These are phyloP conservation scores for Nephrotoma flavescens DNA, from an alignment of 2,888 invertebrate species.

Conservation along the genomic window DNA sequence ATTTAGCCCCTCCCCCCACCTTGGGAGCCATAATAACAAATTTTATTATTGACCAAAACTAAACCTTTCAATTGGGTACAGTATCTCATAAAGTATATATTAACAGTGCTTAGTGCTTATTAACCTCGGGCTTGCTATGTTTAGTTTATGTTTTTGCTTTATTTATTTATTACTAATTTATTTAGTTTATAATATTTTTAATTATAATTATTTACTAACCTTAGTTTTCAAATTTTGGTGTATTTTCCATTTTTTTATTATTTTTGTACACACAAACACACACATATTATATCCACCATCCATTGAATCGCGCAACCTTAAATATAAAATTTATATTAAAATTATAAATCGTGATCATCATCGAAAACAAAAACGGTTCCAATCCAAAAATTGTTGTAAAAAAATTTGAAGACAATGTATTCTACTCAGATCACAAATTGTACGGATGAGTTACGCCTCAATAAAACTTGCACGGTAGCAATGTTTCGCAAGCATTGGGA, in stretches of 20 bases:
- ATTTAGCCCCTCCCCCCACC: too few relatives aligned
- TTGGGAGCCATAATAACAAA: too few relatives aligned
- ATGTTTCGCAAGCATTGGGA: conserved; percentile 35
- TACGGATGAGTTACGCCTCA: neutral
- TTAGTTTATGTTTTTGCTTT: neutral
- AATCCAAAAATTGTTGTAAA: neutral
- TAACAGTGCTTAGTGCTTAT: neutral
- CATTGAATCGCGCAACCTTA: neutral
- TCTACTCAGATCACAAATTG: neutral
- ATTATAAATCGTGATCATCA: neutral
- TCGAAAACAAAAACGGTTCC: neutral
- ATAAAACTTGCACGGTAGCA: neutral
- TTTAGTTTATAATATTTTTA: neutral
- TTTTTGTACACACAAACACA: neutral
- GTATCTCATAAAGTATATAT: too few relatives aligned
- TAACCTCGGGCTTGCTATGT: neutral
- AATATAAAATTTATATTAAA: neutral
- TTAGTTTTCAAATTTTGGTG: neutral
- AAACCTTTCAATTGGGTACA: too few relatives aligned
- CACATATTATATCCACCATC: neutral
- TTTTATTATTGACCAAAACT: too few relatives aligned
- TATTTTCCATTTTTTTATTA: neutral
- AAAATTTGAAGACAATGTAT: neutral
- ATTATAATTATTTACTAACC: neutral
- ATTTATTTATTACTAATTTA: neutral